Conservation (phyloP, 2,797 vertebrate genomes). For the Anguilla megastoma region DNA sequence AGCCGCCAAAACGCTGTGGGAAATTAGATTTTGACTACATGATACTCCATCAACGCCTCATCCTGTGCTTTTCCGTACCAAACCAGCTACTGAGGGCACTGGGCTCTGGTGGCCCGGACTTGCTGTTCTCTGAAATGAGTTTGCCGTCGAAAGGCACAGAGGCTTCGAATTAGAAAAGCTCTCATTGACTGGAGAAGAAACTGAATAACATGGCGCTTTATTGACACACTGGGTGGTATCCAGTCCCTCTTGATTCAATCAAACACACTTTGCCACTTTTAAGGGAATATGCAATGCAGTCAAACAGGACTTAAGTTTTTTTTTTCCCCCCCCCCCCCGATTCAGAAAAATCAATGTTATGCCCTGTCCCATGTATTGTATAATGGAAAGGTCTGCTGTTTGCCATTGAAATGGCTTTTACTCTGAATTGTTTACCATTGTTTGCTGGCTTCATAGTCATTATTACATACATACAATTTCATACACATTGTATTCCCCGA, state of each 20-base stretch:
- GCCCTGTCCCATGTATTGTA: background rate
- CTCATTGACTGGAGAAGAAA: background rate
- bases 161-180: conserved; percentile 8
- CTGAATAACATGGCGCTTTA: background rate
- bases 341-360: background rate
- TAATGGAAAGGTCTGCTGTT: background rate
- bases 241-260: background rate
- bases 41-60: background rate
- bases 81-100: background rate
- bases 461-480: background rate
- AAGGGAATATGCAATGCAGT: background rate
- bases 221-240: background rate
- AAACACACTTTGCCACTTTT: background rate
- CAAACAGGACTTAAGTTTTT: background rate
- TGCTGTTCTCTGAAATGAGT: background rate
- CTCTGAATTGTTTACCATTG: background rate
- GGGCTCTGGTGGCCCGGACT: background rate
- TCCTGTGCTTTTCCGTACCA: background rate
- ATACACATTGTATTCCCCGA: background rate
- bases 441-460: background rate
- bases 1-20: background rate
- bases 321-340: too few relatives aligned
- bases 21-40: conserved; percentile 1
- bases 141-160: background rate
- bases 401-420: background rate